Evolutionary conservation across 2,888 invertebrate species (phyloP).

Genomic region (Drosophila pseudotalamancana): DNA sequence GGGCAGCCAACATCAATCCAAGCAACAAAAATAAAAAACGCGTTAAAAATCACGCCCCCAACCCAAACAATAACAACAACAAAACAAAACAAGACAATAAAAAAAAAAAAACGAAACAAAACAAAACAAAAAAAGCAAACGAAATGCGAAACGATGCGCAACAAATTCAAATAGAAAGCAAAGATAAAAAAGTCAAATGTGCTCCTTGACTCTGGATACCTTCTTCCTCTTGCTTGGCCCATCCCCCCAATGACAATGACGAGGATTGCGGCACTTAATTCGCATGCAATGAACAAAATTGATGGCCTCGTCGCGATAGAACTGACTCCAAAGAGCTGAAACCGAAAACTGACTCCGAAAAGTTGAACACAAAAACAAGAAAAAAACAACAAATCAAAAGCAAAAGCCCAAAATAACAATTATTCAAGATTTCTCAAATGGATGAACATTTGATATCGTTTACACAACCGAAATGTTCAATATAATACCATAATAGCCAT

Average conservation of each 20-base stretch:
- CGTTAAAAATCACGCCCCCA: slow-evolving; percentile 56
- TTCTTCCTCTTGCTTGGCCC: no score
- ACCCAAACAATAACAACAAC: slow-evolving; percentile 8
- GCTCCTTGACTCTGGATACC: slow-evolving; percentile 28
- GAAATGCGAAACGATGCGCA: slow-evolving; percentile 68
- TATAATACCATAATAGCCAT: not conserved
- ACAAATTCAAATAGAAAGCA: slow-evolving; percentile 74
- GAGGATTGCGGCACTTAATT: slow-evolving; percentile 55
- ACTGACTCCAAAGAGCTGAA: slow-evolving; percentile 3
- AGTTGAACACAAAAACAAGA: not conserved
- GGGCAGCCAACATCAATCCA: slow-evolving; percentile 25
- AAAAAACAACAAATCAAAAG: slow-evolving; percentile 9
- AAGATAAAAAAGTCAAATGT: slow-evolving; percentile 62
- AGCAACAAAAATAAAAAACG: slow-evolving; percentile 33
- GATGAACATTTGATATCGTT: not conserved
- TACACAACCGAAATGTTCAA: not conserved
- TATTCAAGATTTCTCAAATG: slow-evolving; percentile 1
- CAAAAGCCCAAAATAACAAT: slow-evolving; percentile 16
- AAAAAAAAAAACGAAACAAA: slow-evolving; percentile 29
- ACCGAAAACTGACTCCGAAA: slow-evolving; percentile 3
- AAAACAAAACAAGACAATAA: slow-evolving; percentile 2
- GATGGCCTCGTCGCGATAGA: slow-evolving; percentile 35
- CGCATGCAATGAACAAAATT: slow-evolving; percentile 46
- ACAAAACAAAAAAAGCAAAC: slow-evolving; percentile 9
- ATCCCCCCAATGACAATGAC: slow-evolving; percentile 39